Evolutionary conservation across 2,113 vertebrate species (phyloP).

Genomic region (Agapornis roseicollis): DNA sequence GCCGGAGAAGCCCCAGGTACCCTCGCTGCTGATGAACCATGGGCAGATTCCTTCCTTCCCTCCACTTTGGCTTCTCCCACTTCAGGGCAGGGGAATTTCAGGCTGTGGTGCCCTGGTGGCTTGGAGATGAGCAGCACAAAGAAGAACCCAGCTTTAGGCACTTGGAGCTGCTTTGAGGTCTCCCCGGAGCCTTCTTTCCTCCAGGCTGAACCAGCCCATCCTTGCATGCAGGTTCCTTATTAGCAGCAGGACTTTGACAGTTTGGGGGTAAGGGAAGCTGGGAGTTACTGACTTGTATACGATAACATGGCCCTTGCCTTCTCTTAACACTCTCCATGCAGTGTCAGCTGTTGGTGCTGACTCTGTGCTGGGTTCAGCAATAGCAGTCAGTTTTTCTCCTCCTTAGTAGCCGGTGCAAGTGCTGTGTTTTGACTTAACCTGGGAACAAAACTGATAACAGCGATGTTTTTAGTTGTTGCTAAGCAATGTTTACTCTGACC

Average conservation of each 20-base stretch:
- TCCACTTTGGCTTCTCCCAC: background rate
- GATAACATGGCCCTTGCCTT: background rate
- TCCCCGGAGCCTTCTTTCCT: background rate
- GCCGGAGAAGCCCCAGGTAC: background rate
- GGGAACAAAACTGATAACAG: no score
- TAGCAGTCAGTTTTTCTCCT: no score
- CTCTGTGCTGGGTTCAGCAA: no score
- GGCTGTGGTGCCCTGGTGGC: background rate
- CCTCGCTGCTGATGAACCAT: background rate
- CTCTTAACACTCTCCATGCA: background rate
- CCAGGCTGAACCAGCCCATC: background rate
- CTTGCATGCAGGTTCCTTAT: background rate
- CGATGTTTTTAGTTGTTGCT: no score
- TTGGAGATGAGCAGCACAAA: background rate
- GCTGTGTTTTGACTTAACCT: no score
- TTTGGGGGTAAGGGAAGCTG: background rate
- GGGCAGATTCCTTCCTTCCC: background rate
- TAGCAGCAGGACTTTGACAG: background rate
- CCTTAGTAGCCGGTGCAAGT: no score
- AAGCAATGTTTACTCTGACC: no score
- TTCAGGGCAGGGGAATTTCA: background rate
- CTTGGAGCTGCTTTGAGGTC: background rate
- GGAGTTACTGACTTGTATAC: background rate
- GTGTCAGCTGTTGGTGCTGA: background rate
- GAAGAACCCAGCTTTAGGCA: background rate